phyloP scores from a whole-genome alignment of 2,797 vertebrate genomes.

The Chelon labrosus region DNA sequence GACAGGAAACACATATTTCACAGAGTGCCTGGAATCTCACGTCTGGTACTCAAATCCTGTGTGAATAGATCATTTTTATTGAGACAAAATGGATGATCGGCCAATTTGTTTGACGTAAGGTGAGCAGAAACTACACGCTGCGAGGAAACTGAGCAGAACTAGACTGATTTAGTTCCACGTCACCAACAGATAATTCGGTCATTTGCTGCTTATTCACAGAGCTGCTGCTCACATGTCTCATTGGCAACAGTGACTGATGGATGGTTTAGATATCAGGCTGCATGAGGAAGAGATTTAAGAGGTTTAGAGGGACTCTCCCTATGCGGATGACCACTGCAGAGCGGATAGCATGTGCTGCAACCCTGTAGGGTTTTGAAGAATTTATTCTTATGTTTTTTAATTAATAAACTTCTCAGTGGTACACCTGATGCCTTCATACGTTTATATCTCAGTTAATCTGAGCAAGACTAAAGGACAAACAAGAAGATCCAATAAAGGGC shows the following conservation, averaged over 20 bases:
- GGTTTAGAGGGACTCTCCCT: slow-evolving; percentile 12
- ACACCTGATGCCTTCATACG: not conserved
- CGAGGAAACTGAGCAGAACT: not conserved
- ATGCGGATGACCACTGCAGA: slow-evolving; percentile 15
- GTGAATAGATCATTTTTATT: slow-evolving; percentile 3
- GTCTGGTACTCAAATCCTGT: slow-evolving; percentile 18
- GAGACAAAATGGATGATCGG: not conserved
- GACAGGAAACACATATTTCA: not conserved
- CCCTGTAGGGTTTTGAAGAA: not conserved
- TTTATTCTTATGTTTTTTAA: no score
- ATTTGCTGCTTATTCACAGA: slow-evolving; percentile 29
- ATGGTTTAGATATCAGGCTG: slow-evolving; percentile 38
- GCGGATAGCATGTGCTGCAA: not conserved
- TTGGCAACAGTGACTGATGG: slow-evolving; percentile 12
- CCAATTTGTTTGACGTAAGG: slow-evolving; percentile 6
- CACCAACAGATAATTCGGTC: slow-evolving; percentile 33
- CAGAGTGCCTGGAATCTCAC: slow-evolving; percentile 21
- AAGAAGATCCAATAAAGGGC: no score
- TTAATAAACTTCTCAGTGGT: not conserved
- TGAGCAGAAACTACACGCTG: slow-evolving; percentile 1
- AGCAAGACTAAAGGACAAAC: no score
- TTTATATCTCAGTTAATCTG: no score
- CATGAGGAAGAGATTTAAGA: slow-evolving; percentile 18
- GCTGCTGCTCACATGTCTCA: slow-evolving; percentile 31
- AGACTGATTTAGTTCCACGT: slow-evolving; percentile 10